A percentile compares a stretch with the other conserved stretches of the same genome.
Evolutionary conservation across 2,888 invertebrate species (phyloP).

Genomic region (Myathropa florea): DNA sequence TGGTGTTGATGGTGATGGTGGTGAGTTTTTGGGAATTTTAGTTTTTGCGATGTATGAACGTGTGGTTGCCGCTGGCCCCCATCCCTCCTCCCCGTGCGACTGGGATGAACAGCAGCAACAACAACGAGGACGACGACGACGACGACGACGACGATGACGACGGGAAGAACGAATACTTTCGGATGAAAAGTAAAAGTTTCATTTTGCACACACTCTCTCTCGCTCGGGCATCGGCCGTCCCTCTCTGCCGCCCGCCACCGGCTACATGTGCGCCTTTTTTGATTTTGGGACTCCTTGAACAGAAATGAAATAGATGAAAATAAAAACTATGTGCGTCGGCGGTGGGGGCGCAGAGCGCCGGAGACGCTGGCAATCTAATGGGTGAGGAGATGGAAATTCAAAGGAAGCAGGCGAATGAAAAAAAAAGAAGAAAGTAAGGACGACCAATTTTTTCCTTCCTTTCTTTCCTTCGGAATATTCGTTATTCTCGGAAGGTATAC

Average conservation of each 20-base stretch:
- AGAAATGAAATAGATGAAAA: constrained; percentile 71
- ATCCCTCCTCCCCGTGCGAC: constrained; percentile 11
- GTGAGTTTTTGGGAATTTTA: constrained; percentile 64
- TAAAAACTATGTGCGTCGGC: constrained; percentile 64
- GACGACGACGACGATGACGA: not conserved
- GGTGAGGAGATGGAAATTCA: constrained; percentile 66
- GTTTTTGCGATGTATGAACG: constrained; percentile 67
- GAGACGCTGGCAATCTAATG: constrained; percentile 51
- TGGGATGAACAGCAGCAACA: constrained; percentile 5
- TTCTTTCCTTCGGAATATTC: constrained; percentile 39
- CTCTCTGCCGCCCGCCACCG: constrained; percentile 1
- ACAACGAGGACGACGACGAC: not conserved
- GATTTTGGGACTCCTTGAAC: constrained; percentile 69
- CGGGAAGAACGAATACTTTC: constrained; percentile 34
- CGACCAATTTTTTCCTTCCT: constrained; percentile 21
- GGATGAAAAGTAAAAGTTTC: constrained; percentile 70
- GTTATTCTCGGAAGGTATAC: constrained; percentile 58
- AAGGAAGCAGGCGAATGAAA: constrained; percentile 46
- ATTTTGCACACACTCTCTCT: constrained; percentile 63
- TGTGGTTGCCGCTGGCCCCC: constrained; percentile 54
- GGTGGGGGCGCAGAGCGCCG: constrained; percentile 17
- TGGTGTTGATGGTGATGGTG: not conserved
- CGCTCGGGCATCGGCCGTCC: constrained; percentile 12
- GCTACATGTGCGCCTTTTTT: constrained; percentile 39
- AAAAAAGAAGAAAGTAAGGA: constrained; percentile 45